These are phyloP conservation scores for Silvanus unidentatus DNA, from an alignment of 2,888 invertebrate species.

Conservation along the genomic window DNA sequence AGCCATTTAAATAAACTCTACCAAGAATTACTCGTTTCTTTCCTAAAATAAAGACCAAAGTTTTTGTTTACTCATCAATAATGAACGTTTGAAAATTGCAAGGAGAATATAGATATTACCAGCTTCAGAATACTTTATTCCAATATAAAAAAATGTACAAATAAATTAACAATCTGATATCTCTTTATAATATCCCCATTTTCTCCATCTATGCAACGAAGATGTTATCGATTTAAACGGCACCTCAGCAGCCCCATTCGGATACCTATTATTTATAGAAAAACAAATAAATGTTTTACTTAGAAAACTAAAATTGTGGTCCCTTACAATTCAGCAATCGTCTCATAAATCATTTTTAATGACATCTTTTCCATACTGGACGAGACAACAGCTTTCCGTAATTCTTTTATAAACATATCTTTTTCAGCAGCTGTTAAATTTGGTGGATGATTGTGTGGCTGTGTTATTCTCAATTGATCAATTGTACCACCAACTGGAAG, in stretches of 20 bases:
- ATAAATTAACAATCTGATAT: neutral
- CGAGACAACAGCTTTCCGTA: conserved; percentile 28
- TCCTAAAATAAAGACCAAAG: conserved; percentile 6
- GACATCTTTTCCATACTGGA: conserved; percentile 22
- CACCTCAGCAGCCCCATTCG: conserved; percentile 33
- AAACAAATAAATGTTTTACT: too few species aligned
- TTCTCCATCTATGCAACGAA: conserved; percentile 38
- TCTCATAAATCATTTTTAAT: conserved; percentile 36
- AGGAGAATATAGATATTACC: too few species aligned
- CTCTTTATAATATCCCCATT: conserved; percentile 5
- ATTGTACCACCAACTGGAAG: conserved; percentile 32
- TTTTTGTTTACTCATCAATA: too few species aligned
- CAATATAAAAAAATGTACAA: neutral
- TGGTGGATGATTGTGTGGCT: conserved; percentile 38
- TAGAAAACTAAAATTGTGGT: neutral
- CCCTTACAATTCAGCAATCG: conserved; percentile 35
- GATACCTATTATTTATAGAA: conserved; percentile 27
- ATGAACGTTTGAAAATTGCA: too few species aligned
- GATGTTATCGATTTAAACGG: conserved; percentile 35
- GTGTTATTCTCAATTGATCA: conserved; percentile 30
- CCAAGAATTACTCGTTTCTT: conserved; percentile 20
- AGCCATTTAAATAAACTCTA: conserved; percentile 26
- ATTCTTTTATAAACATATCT: conserved; percentile 31
- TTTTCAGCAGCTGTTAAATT: conserved; percentile 35
- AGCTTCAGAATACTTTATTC: too few species aligned